Conservation (phyloP, 1,140 invertebrate species). For the Cydia strobilella region DNA sequence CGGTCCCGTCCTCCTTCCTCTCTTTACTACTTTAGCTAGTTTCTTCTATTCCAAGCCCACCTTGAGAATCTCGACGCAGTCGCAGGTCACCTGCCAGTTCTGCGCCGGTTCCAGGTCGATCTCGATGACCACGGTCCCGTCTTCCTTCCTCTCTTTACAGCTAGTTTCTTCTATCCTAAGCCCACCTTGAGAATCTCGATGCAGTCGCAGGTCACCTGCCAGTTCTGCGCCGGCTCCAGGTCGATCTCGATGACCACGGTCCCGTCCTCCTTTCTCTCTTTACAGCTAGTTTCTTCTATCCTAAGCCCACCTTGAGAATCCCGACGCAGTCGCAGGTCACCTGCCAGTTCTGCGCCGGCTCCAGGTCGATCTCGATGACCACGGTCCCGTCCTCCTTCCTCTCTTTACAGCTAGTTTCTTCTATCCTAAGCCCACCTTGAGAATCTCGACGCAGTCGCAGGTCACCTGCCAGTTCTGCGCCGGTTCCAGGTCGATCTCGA, state of each 20-base stretch:
- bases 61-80: constrained; percentile 90
- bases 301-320: constrained; percentile 83
- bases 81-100: constrained; percentile 94
- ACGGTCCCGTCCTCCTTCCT: constrained; percentile 95
- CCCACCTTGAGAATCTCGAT: constrained; percentile 86
- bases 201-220: constrained; percentile 93
- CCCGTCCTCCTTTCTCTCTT: constrained; percentile 90
- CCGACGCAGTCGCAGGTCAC: constrained; percentile 93
- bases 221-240: constrained; percentile 92
- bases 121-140: constrained; percentile 96
- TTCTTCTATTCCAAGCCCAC: constrained; percentile 49
- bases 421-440: constrained; percentile 74
- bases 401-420: constrained; percentile 90
- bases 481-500: constrained; percentile 92
- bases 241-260: constrained; percentile 96
- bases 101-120: constrained; percentile 90
- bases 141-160: constrained; percentile 83
- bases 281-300: constrained; percentile 88
- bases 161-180: neutral
- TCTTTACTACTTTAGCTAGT: constrained; percentile 95
- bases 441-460: constrained; percentile 91
- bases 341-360: constrained; percentile 94
- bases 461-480: constrained; percentile 94
- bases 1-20: constrained; percentile 94
- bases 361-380: constrained; percentile 95